Conservation (phyloP, 2,113 vertebrate species). For the Brachirus orientalis region DNA sequence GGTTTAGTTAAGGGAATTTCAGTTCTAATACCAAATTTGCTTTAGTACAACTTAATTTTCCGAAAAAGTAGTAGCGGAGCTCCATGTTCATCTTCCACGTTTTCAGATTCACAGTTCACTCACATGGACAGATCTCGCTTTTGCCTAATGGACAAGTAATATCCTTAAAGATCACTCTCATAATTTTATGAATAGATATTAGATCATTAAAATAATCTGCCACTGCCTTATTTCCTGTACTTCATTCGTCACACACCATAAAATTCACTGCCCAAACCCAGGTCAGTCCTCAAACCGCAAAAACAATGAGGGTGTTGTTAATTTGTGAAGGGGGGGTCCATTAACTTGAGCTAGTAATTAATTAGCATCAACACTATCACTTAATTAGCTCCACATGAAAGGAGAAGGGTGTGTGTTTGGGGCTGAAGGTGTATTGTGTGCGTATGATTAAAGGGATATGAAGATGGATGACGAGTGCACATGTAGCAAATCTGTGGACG, state of each 20-base stretch:
- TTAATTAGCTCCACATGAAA: conserved; percentile 78
- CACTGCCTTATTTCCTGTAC: too few relatives aligned
- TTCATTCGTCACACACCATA: conserved; percentile 1
- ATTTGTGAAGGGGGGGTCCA: conserved; percentile 67
- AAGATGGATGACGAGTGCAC: conserved; percentile 39
- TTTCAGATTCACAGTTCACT: too few relatives aligned
- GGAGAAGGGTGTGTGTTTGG: conserved; percentile 43
- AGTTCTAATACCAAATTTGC: too few relatives aligned
- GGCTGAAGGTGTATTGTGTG: conserved; percentile 31
- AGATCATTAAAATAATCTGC: too few relatives aligned
- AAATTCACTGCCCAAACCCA: conserved; percentile 38
- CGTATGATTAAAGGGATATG: conserved; percentile 38
- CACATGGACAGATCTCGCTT: too few relatives aligned
- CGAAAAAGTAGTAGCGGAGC: too few relatives aligned
- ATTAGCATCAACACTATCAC: conserved; percentile 73
- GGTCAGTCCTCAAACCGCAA: conserved; percentile 56
- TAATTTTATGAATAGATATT: too few relatives aligned
- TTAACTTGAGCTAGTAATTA: conserved; percentile 63
- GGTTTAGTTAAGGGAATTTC: too few relatives aligned
- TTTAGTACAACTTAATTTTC: too few relatives aligned
- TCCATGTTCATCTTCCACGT: too few relatives aligned
- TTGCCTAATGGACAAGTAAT: too few relatives aligned
- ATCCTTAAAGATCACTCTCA: too few relatives aligned
- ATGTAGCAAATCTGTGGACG: conserved; percentile 19
- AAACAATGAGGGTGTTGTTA: conserved; percentile 71